phyloP scores from a whole-genome alignment of 2,113 vertebrate genomes.

The Rattus norvegicus region DNA sequence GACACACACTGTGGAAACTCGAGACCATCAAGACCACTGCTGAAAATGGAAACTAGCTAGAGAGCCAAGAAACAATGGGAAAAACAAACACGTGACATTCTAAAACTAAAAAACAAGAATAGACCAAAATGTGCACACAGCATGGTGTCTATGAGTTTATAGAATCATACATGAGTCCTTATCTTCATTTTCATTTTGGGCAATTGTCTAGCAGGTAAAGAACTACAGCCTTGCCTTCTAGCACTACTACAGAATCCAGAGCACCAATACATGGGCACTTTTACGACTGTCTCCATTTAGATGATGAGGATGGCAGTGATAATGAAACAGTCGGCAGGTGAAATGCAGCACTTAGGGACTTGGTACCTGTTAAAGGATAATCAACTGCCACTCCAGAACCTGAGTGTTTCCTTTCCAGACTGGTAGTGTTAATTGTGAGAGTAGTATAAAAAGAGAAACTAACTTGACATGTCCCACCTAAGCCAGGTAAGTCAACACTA shows the following conservation, averaged over 20 bases:
- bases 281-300: conserved; percentile 35
- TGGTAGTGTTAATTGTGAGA: conserved; percentile 78
- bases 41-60: conserved; percentile 42
- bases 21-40: conserved; percentile 50
- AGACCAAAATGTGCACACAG: neutral
- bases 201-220: neutral
- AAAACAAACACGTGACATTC: conserved; percentile 41
- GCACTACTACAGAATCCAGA: neutral
- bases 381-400: conserved; percentile 77
- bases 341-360: conserved; percentile 71
- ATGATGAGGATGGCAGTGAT: conserved; percentile 27
- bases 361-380: conserved; percentile 77
- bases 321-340: conserved; percentile 53
- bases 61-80: conserved; percentile 46
- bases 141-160: neutral
- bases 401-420: conserved; percentile 75
- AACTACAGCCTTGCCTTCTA: conserved; percentile 33
- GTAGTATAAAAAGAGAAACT: conserved; percentile 79
- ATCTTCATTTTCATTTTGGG: conserved; percentile 42
- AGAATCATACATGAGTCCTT: conserved; percentile 10
- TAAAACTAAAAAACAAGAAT: neutral
- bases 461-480: conserved; percentile 78
- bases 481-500: conserved; percentile 80
- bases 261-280: neutral
- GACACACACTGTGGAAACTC: conserved; percentile 29